These are phyloP conservation scores for Marronus borbonicus DNA, from an alignment of 2,888 invertebrate genomes.

Conservation along the genomic window DNA sequence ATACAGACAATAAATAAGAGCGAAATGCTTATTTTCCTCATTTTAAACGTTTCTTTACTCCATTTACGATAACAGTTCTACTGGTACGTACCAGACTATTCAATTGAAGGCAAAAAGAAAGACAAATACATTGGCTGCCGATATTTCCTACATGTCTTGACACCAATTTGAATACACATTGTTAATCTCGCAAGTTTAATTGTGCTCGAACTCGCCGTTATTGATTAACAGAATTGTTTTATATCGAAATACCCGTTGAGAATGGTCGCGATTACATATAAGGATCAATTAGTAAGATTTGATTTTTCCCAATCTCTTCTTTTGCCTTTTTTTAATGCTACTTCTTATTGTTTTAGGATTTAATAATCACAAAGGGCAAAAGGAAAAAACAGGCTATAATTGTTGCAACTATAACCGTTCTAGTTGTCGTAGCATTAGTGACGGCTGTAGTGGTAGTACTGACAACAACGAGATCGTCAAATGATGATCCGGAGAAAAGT, in stretches of 20 bases:
- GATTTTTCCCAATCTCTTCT: background rate
- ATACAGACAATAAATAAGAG: background rate
- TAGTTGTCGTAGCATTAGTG: conserved; percentile 76
- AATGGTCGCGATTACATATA: too few relatives aligned
- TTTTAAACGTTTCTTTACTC: background rate
- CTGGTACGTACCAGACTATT: too few relatives aligned
- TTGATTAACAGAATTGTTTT: too few relatives aligned
- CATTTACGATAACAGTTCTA: background rate
- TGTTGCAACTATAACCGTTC: conserved; percentile 73
- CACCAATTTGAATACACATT: too few relatives aligned
- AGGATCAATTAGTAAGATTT: too few relatives aligned
- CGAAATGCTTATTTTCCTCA: background rate
- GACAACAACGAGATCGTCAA: conserved; percentile 25
- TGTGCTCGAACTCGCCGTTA: too few relatives aligned
- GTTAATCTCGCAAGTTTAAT: too few relatives aligned
- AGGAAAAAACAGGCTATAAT: conserved; percentile 72
- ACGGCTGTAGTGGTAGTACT: conserved; percentile 71
- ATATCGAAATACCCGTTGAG: too few relatives aligned
- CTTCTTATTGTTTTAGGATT: conserved; percentile 71
- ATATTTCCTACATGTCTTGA: too few relatives aligned
- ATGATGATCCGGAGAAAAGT: conserved; percentile 55
- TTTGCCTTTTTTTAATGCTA: background rate
- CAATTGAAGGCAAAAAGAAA: too few relatives aligned
- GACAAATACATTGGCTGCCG: too few relatives aligned
- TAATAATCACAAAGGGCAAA: conserved; percentile 75